A percentile compares a stretch with the other conserved stretches of the same genome.
phyloP scores from a whole-genome alignment of 2,888 invertebrate genomes.

The Lithophane ornitopus region DNA sequence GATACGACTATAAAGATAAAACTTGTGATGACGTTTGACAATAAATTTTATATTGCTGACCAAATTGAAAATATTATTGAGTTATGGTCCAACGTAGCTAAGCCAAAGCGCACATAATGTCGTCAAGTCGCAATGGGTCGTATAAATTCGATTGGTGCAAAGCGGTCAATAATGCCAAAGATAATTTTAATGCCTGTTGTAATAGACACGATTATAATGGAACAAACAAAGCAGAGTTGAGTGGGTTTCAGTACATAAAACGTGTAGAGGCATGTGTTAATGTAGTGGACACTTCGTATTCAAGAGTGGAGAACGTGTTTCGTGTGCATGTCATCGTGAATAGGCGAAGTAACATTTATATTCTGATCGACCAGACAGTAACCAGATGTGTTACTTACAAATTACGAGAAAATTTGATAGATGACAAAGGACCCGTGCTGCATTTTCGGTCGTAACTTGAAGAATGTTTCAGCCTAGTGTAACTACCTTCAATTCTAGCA shows the following conservation, averaged over 20 bases:
- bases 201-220: constrained; percentile 55
- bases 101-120: constrained; percentile 32
- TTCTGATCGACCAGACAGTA: constrained; percentile 40
- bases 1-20: constrained; percentile 41
- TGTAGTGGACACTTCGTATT: constrained; percentile 57
- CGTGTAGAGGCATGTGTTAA: constrained; percentile 42
- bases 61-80: constrained; percentile 43
- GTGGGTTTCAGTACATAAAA: constrained; percentile 35
- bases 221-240: constrained; percentile 53
- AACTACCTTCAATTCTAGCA: constrained; percentile 7
- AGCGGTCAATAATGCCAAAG: constrained; percentile 38
- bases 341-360: constrained; percentile 51
- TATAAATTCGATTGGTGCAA: constrained; percentile 46
- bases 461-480: background rate
- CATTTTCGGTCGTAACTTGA: background rate
- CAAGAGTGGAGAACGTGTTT: constrained; percentile 45
- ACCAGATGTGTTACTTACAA: constrained; percentile 47
- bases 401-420: constrained; percentile 25
- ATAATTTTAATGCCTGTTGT: constrained; percentile 46
- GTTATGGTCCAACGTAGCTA: constrained; percentile 14
- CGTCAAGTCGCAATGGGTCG: constrained; percentile 14
- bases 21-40: constrained; percentile 33
- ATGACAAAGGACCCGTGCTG: constrained; percentile 2
- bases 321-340: constrained; percentile 52
- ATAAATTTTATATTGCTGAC: constrained; percentile 35